These are phyloP conservation scores for Phrynosoma platyrhinos DNA, from an alignment of 2,113 vertebrate species.

Conservation along the genomic window DNA sequence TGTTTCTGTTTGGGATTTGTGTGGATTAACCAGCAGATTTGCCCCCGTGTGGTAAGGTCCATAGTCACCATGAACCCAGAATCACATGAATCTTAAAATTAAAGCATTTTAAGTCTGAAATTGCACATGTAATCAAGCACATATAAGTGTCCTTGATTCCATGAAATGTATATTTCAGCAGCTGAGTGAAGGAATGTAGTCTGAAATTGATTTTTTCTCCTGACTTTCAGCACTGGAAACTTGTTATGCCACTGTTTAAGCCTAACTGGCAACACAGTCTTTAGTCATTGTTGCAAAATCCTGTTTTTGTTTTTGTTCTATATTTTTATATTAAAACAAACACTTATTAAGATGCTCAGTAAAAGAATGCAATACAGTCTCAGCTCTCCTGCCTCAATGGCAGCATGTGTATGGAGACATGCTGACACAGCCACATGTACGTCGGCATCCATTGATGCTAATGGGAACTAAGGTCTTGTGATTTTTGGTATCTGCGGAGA, in stretches of 20 bases:
- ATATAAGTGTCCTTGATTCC: not conserved
- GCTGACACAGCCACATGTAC: too few relatives aligned
- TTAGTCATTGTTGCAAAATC: not conserved
- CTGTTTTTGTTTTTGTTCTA: not conserved
- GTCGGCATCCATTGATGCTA: too few relatives aligned
- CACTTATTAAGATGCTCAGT: conserved; percentile 28
- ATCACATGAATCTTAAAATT: not conserved
- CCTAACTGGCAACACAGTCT: not conserved
- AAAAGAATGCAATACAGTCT: not conserved
- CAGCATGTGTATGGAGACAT: too few relatives aligned
- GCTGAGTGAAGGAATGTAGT: not conserved
- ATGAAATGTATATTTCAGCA: not conserved
- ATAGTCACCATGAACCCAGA: not conserved
- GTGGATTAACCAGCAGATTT: too few relatives aligned
- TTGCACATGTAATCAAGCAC: not conserved
- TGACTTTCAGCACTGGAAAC: conserved; percentile 14
- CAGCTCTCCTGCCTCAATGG: too few relatives aligned
- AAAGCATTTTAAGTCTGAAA: not conserved
- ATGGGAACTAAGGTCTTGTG: too few relatives aligned
- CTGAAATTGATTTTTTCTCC: not conserved
- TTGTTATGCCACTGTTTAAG: conserved; percentile 20
- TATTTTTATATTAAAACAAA: not conserved
- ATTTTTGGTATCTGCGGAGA: too few relatives aligned
- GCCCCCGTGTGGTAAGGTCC: too few relatives aligned
- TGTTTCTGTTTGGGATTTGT: too few relatives aligned